phyloP scores from a whole-genome alignment of 2,113 vertebrate genomes.

The Prochilodus magdalenae region DNA sequence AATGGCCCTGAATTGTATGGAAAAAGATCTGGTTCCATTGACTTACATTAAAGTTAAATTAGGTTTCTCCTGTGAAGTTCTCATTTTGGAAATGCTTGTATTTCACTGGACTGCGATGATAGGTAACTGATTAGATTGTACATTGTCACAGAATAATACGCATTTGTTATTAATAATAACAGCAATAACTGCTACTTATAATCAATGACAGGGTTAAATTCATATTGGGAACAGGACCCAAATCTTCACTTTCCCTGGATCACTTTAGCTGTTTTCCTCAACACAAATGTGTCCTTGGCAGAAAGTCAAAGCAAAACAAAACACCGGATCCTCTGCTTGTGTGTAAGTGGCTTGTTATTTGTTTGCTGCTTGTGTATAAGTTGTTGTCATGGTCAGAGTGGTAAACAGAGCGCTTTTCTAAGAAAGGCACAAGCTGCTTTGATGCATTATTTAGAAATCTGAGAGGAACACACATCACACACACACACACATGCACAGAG shows the following conservation, averaged over 20 bases:
- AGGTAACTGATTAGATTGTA: no score
- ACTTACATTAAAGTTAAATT: no score
- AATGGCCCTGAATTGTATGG: no score
- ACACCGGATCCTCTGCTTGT: background rate
- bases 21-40: no score
- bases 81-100: no score
- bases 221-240: background rate
- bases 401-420: constrained; percentile 32
- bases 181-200: background rate
- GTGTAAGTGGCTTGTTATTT: background rate
- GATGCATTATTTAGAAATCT: constrained; percentile 48
- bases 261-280: background rate
- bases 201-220: no score
- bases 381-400: constrained; percentile 29
- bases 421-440: constrained; percentile 24
- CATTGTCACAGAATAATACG: no score
- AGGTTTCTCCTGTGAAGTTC: no score
- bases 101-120: no score
- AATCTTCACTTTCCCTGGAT: background rate
- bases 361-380: background rate
- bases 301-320: background rate
- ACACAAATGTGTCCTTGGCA: background rate
- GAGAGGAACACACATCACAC: constrained; percentile 16
- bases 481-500: constrained; percentile 1
- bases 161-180: no score